Evolutionary conservation across 2,797 vertebrate species (phyloP).

Genomic region (Paramormyrops hopkinsi): DNA sequence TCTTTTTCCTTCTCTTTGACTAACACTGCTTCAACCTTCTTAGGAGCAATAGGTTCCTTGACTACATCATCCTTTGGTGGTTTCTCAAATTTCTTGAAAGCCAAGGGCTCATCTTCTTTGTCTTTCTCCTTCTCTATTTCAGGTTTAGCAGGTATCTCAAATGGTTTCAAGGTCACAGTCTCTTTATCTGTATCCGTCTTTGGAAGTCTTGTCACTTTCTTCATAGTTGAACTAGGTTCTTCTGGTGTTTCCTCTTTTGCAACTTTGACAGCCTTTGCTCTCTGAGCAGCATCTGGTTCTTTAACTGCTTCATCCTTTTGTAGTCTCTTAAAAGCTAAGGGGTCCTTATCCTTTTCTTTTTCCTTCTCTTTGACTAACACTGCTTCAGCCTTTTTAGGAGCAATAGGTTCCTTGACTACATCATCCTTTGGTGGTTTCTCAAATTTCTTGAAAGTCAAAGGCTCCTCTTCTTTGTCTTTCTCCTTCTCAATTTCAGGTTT

Average conservation of each 20-base stretch:
- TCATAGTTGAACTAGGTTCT: slow-evolving; percentile 20
- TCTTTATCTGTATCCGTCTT: neutral
- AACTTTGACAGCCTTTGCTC: slow-evolving; percentile 41
- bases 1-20: neutral
- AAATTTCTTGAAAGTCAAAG: neutral
- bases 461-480: neutral
- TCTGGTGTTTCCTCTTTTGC: slow-evolving; percentile 36
- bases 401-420: neutral
- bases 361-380: slow-evolving; percentile 31
- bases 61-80: neutral
- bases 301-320: slow-evolving; percentile 48
- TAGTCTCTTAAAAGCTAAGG: slow-evolving; percentile 47
- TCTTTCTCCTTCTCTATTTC: neutral
- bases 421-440: neutral
- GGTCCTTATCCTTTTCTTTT: slow-evolving; percentile 48
- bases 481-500: neutral
- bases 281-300: slow-evolving; percentile 34
- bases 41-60: neutral
- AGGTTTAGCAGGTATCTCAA: neutral
- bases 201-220: neutral
- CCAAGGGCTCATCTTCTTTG: neutral
- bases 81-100: neutral
- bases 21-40: slow-evolving; percentile 39
- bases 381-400: slow-evolving; percentile 37
- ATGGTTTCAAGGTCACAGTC: neutral